Conservation (phyloP, 2,113 vertebrate genomes). For the Chinchilla lanigera region DNA sequence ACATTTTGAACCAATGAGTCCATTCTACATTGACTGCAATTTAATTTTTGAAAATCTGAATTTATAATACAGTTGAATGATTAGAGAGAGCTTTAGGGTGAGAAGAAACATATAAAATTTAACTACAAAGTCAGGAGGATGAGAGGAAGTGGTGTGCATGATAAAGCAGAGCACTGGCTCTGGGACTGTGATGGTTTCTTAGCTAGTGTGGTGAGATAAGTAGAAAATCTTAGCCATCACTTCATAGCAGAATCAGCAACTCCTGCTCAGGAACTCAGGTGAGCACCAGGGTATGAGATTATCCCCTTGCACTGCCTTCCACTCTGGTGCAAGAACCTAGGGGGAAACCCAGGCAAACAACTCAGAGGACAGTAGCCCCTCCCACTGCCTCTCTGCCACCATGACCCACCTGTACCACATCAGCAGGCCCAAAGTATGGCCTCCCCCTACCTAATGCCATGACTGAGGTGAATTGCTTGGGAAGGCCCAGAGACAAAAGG, state of each 20-base stretch:
- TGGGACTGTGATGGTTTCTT: rapidly evolving
- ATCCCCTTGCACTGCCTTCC: no score
- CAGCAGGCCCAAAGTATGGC: no score
- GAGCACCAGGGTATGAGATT: no score
- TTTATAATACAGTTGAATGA: neutral
- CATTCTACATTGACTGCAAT: neutral
- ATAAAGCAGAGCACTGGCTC: neutral
- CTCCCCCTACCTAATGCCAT: no score
- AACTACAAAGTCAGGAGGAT: neutral
- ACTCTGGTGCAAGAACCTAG: no score
- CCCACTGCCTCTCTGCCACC: no score
- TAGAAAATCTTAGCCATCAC: neutral
- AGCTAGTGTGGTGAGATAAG: neutral
- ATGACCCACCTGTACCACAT: no score
- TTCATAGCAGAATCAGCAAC: neutral
- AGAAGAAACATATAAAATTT: neutral
- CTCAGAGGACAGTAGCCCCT: no score
- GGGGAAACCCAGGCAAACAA: no score
- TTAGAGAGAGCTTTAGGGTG: neutral
- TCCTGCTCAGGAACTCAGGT: no score
- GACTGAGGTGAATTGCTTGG: no score
- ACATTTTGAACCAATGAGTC: neutral
- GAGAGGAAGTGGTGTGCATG: neutral
- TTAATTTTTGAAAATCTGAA: slow-evolving; percentile 43
- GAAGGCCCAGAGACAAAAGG: no score